phyloP scores from a whole-genome alignment of 2,113 vertebrate species.

The Pelecanus crispus region DNA sequence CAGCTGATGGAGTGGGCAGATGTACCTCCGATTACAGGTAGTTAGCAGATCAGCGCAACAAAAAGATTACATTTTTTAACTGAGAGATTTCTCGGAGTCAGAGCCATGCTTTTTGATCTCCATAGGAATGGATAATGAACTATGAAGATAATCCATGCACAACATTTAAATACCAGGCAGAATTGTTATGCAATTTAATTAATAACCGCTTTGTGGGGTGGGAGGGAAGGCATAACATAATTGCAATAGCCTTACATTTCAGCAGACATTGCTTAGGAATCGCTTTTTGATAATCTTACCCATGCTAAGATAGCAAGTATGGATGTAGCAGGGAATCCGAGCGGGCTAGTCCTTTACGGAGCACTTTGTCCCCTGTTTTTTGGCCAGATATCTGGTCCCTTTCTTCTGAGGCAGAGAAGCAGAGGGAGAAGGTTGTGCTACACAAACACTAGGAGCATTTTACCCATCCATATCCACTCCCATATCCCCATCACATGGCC shows the following conservation, averaged over 20 bases:
- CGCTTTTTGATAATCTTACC: neutral
- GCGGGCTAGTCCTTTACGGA: neutral
- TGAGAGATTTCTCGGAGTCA: neutral
- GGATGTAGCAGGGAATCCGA: fast-evolving
- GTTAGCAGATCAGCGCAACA: neutral
- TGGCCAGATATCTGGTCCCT: neutral
- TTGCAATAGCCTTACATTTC: neutral
- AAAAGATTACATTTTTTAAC: neutral
- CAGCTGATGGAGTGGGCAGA: neutral
- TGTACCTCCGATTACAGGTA: neutral
- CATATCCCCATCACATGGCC: no score
- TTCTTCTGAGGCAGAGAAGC: neutral
- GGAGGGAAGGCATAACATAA: neutral
- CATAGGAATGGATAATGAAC: neutral
- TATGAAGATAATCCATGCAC: neutral
- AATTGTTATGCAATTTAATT: neutral
- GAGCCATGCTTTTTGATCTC: neutral
- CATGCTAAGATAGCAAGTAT: neutral
- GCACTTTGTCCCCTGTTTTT: neutral
- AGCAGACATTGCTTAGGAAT: neutral
- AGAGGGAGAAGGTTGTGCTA: neutral
- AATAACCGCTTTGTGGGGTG: neutral
- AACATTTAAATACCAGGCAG: neutral
- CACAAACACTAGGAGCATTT: neutral
- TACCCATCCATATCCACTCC: neutral